Base-by-base conservation (phyloP, 1,140 invertebrate genomes). In the Chionoecetes opilio region DNA sequence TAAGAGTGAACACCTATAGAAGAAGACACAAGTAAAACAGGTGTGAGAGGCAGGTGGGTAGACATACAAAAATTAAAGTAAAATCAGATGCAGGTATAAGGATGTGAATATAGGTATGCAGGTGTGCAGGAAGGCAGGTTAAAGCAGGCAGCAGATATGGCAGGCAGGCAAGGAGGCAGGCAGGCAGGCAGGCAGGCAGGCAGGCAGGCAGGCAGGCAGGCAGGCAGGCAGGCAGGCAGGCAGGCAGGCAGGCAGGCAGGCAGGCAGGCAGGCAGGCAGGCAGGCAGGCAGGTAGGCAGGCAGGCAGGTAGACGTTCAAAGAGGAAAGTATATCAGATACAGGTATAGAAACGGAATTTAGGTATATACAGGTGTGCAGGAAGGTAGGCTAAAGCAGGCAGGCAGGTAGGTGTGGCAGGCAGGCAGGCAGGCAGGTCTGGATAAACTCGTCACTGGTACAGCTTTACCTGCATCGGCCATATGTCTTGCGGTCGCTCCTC, bases 211-310 rank as follows among this genome's bases (percentile, higher is more conserved):
- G 88, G 35, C 5, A 91, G 46, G n/a, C 32, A n/a, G 41, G 34
- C 9, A 14, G 88, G 41, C 14, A 90, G 88, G 9, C 37, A 91
- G 38, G 31, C 37, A 41, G 88, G 41, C 21, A 75, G 63, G 63
- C 6, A 21, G n/a, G 63, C 8, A 9, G 46, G 21, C 46, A 53
- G 14, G 14, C 8, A 17, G 11, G 63, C 63, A 46, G 37, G 31
- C 6, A 91, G 88, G 41, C 14, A 91, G 38, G 41, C 6, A 53
- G 89, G 31, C 5, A 91, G 37, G 53, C 37, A 91, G 88, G 35
- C 5, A 91, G 46, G n/a, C 32, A n/a, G 88, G 41, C 14, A 90
- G 88, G 9, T 37, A 91, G 38, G 31, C 37, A 41, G 88, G 41
- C 21, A 75, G 63, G 63, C 6, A 21, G n/a, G 63, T 26, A n/a